phyloP scores from a whole-genome alignment of 1,140 invertebrate species.

The Solen grandis region DNA sequence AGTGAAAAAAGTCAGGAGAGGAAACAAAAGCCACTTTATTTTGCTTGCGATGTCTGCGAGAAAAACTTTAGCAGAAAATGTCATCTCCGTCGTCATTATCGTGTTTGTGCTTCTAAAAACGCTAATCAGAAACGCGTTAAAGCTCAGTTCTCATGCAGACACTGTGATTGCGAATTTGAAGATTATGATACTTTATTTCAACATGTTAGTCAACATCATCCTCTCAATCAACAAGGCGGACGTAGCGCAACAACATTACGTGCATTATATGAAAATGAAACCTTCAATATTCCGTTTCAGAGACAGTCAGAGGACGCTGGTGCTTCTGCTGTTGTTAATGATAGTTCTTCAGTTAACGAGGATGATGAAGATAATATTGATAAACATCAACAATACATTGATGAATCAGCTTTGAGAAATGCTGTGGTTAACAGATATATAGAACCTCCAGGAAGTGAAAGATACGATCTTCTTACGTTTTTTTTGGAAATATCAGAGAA shows the following conservation, averaged over 20 bases:
- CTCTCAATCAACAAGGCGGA: background rate
- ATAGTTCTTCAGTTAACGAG: background rate
- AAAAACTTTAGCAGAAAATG: background rate
- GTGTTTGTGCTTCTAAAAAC: background rate
- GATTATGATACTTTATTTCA: background rate
- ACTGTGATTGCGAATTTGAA: constrained; percentile 12
- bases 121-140: background rate
- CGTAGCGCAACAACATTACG: too few relatives aligned
- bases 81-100: background rate
- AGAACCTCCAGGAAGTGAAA: background rate
- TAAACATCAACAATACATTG: background rate
- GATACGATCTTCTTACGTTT: constrained; percentile 11
- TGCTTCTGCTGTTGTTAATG: too few relatives aligned
- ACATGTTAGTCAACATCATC: background rate
- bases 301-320: background rate
- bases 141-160: background rate
- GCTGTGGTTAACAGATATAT: background rate
- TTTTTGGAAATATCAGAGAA: background rate
- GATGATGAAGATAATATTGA: background rate
- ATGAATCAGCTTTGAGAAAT: background rate
- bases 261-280: background rate
- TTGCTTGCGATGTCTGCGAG: constrained; percentile 8
- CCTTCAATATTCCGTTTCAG: background rate
- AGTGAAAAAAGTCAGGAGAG: background rate
- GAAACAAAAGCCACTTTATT: background rate